phyloP scores from a whole-genome alignment of 2,797 vertebrate species.

The Dermochelys coriacea region DNA sequence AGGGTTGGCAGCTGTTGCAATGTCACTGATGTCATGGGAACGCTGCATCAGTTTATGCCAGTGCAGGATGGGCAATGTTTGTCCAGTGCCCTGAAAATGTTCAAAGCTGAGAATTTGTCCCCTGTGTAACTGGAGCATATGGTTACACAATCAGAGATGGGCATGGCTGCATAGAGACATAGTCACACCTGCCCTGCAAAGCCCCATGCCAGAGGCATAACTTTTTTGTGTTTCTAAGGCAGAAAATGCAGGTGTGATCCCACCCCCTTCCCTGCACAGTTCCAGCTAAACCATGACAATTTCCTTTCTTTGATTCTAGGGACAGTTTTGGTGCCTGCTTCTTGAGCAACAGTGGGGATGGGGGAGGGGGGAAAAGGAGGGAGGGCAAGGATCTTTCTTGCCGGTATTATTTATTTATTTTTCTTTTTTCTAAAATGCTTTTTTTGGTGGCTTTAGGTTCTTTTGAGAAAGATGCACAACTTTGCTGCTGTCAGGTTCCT shows the following conservation, averaged over 20 bases:
- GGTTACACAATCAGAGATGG: neutral
- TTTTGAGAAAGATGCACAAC: slow-evolving; percentile 71
- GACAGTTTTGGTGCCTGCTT: neutral
- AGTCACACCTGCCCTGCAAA: fast-evolving
- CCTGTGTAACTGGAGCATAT: neutral
- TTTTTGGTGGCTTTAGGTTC: slow-evolving; percentile 62
- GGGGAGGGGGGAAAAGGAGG: neutral
- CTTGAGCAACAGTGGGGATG: neutral
- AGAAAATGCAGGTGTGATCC: fast-evolving
- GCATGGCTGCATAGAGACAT: fast-evolving
- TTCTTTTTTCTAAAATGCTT: slow-evolving; percentile 26
- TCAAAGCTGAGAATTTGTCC: neutral
- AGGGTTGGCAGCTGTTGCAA: too few species aligned
- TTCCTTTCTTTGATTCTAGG: neutral
- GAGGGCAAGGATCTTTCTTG: slow-evolving; percentile 27
- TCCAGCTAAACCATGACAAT: neutral
- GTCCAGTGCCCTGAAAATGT: neutral
- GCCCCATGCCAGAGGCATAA: neutral
- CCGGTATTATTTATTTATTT: slow-evolving; percentile 67
- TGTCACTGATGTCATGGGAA: neutral
- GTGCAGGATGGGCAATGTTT: neutral
- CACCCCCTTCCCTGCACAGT: neutral
- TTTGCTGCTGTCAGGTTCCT: slow-evolving; percentile 72
- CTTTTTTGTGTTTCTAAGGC: neutral
- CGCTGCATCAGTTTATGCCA: neutral